Evolutionary conservation across 2,888 invertebrate species (phyloP).

Genomic region (Omphaloscelis lunosa): DNA sequence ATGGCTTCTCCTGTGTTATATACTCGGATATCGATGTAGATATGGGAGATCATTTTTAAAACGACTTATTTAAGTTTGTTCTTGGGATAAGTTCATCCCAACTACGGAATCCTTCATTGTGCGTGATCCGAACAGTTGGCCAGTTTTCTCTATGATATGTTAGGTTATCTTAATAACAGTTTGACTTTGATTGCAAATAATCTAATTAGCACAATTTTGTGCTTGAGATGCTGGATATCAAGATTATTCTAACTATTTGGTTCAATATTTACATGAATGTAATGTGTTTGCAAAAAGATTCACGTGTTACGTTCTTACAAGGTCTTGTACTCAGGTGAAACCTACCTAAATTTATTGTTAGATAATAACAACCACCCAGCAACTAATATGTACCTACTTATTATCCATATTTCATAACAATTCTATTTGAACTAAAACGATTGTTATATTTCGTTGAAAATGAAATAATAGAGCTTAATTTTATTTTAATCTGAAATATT

Average conservation of each 20-base stretch:
- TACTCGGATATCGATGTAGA: too few species aligned
- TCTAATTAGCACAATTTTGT: conserved; percentile 17
- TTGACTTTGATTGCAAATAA: conserved; percentile 10
- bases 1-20: too few species aligned
- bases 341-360: conserved; percentile 5
- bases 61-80: neutral
- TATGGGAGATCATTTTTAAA: neutral
- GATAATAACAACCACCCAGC: neutral
- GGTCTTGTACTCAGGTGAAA: conserved; percentile 32
- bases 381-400: neutral
- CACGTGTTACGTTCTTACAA: conserved; percentile 8
- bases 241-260: neutral
- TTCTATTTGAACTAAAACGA: neutral
- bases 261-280: conserved; percentile 29
- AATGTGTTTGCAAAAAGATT: conserved; percentile 9
- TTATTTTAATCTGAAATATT: neutral
- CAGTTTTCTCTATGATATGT: neutral
- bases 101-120: neutral
- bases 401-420: neutral
- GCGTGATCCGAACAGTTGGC: neutral
- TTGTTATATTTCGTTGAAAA: neutral
- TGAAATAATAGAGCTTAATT: neutral
- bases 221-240: conserved; percentile 3
- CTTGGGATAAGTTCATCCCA: neutral
- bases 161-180: neutral